phyloP scores from a whole-genome alignment of 1,140 invertebrate genomes.

The Semibalanus balanoides region DNA sequence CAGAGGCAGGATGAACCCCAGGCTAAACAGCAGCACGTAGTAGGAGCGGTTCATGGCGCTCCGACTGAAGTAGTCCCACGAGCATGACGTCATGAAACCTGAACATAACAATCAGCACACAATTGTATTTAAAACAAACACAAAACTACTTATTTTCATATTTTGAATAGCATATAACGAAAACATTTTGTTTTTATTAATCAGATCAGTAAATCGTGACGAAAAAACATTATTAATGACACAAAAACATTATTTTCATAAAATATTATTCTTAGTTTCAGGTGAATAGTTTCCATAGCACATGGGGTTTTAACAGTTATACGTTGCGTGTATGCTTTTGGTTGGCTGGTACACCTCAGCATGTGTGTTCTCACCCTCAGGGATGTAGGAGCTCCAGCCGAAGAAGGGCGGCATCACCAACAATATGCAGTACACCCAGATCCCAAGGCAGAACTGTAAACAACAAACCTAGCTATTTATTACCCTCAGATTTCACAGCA shows the following conservation, averaged over 20 bases:
- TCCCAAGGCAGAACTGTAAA: conserved; percentile 31
- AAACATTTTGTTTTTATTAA: not conserved
- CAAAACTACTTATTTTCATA: too few species aligned
- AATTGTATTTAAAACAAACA: too few species aligned
- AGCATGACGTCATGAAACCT: conserved; percentile 38
- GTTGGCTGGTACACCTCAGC: not conserved
- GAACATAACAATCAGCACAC: too few species aligned
- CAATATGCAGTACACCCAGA: conserved; percentile 36
- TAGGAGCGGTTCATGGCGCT: conserved; percentile 31
- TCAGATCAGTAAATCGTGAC: not conserved
- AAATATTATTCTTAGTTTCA: too few species aligned
- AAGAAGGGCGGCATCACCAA: conserved; percentile 37
- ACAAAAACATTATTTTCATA: too few species aligned
- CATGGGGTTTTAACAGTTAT: not conserved
- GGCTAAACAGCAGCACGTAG: conserved; percentile 35
- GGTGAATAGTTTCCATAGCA: too few species aligned
- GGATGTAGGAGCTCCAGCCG: conserved; percentile 38
- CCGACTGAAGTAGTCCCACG: conserved; percentile 39
- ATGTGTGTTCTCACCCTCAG: conserved; percentile 30
- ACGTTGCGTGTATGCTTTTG: not conserved
- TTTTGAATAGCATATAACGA: conserved; percentile 11
- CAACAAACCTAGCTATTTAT: too few species aligned
- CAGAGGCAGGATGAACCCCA: conserved; percentile 37
- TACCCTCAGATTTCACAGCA: too few species aligned
- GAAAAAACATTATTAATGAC: not conserved